A percentile compares a stretch with the other conserved stretches of the same genome.
phyloP scores from a whole-genome alignment of 2,797 vertebrate genomes.

The Sylvia borin region DNA sequence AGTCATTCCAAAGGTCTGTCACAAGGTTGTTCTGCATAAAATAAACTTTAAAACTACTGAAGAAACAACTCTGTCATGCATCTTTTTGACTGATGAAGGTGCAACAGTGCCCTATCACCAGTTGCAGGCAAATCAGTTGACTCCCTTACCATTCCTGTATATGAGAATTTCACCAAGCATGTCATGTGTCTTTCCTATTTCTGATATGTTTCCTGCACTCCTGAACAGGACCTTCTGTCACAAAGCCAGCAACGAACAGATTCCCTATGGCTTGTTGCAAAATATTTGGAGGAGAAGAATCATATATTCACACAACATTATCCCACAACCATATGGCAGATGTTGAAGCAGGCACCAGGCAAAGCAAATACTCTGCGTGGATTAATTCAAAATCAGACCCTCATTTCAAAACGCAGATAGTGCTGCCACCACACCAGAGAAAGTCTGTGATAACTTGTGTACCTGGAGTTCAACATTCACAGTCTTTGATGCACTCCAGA shows the following conservation, averaged over 20 bases:
- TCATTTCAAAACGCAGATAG: not conserved
- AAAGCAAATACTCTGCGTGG: not conserved
- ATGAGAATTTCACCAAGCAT: not conserved
- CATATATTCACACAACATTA: not conserved
- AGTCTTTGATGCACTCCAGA: not conserved
- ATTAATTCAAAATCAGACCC: not conserved
- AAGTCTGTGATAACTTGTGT: not conserved
- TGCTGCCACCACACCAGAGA: not conserved
- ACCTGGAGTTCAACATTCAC: not conserved
- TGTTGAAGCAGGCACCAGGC: not conserved
- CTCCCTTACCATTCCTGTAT: not conserved
- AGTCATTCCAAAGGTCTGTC: not conserved
- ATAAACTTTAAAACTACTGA: not conserved
- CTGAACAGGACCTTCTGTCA: not conserved
- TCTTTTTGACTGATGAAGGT: not conserved
- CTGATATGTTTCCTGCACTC: not conserved
- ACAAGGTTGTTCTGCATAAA: not conserved
- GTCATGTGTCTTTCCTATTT: not conserved
- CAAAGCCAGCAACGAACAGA: not conserved
- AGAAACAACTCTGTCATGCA: not conserved
- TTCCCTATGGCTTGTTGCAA: not conserved
- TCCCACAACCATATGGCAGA: not conserved
- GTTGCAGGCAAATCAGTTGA: not conserved
- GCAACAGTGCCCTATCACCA: not conserved
- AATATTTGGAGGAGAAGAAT: not conserved